These are phyloP conservation scores for Mus minutoides DNA, from an alignment of 2,797 vertebrate species.

Conservation along the genomic window DNA sequence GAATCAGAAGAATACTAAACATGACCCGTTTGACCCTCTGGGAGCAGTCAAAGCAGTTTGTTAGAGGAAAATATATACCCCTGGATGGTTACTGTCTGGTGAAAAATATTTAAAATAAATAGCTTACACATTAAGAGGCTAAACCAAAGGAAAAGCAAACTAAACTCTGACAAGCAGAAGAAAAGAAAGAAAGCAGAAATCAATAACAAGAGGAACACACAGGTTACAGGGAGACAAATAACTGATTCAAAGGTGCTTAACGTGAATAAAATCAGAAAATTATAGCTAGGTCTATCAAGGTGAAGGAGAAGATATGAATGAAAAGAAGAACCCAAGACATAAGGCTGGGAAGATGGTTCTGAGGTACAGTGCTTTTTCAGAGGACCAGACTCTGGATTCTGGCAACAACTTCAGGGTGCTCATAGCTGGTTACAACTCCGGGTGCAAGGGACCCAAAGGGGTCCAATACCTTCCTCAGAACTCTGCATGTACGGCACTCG, in stretches of 20 bases:
- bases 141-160: neutral
- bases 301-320: neutral
- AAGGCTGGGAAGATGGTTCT: neutral
- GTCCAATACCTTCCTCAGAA: neutral
- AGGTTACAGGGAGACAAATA: neutral
- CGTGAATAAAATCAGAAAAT: neutral
- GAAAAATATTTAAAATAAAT: neutral
- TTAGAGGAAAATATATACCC: neutral
- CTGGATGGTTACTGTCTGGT: neutral
- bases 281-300: neutral
- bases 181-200: constrained; percentile 9
- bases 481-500: too few relatives aligned
- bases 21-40: neutral
- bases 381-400: neutral
- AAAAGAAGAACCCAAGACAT: neutral
- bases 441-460: neutral
- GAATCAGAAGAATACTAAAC: neutral
- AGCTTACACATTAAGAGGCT: neutral
- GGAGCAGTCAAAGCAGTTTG: neutral
- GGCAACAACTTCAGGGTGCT: neutral
- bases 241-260: neutral
- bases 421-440: neutral
- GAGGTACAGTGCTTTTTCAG: too few relatives aligned
- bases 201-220: neutral
- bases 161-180: neutral